Conservation (phyloP, 2,888 invertebrate genomes). For the Cryptocephalus moraei region DNA sequence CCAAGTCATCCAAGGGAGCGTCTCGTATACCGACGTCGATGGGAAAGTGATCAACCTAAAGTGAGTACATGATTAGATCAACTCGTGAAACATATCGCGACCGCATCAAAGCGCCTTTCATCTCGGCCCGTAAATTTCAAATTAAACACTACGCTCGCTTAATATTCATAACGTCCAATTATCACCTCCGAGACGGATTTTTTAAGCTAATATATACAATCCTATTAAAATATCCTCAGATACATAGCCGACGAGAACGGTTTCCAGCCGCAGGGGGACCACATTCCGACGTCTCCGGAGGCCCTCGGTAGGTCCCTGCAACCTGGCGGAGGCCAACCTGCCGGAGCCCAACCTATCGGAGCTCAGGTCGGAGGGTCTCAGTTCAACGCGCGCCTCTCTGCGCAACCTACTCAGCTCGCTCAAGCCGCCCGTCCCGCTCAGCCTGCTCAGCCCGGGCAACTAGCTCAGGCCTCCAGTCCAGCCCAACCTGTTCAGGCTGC, state of each 20-base stretch:
- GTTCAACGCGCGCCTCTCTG: neutral
- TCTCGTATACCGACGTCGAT: conserved; percentile 61
- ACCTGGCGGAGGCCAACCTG: neutral
- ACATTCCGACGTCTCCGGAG: conserved; percentile 44
- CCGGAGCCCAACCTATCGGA: neutral
- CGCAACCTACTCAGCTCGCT: neutral
- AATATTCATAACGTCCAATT: too few species aligned
- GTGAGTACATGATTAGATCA: conserved; percentile 27
- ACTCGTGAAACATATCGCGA: too few species aligned
- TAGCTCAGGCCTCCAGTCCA: neutral
- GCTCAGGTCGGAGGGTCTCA: neutral
- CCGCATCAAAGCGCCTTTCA: too few species aligned
- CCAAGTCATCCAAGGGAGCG: conserved; percentile 56
- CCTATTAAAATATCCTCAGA: conserved; percentile 29
- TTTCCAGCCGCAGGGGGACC: conserved; percentile 56
- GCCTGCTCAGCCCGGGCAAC: neutral
- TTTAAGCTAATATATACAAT: too few species aligned
- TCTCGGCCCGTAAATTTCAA: too few species aligned
- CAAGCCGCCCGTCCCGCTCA: neutral
- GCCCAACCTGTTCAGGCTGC: neutral
- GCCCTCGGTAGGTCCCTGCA: conserved; percentile 17
- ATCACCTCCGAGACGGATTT: too few species aligned
- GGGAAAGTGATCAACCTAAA: conserved; percentile 54
- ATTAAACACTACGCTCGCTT: too few species aligned
- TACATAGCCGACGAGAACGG: conserved; percentile 67